A percentile compares a stretch with the other conserved stretches of the same genome.
phyloP scores from a whole-genome alignment of 2,113 vertebrate genomes.

The Nipponia nippon region DNA sequence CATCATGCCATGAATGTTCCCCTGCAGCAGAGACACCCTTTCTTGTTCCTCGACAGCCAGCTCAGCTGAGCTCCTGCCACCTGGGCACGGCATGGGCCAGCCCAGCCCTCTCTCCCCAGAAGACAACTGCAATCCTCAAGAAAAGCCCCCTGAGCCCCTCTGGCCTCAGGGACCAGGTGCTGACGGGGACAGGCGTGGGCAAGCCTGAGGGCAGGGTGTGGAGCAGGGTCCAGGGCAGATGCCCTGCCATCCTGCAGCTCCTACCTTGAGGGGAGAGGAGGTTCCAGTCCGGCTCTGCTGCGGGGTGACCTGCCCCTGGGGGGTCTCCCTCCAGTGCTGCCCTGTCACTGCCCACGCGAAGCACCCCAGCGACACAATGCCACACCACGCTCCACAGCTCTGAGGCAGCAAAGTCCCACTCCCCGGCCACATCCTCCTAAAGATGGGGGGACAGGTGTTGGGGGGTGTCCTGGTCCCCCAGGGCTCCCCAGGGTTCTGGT shows the following conservation, averaged over 20 bases:
- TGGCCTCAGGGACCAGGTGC: not conserved
- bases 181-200: not conserved
- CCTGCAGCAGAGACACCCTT: not conserved
- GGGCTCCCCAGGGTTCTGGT: not conserved
- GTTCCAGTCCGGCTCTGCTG: constrained; percentile 71
- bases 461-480: not conserved
- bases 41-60: not conserved
- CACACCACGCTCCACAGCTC: constrained; percentile 71
- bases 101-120: not conserved
- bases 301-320: not conserved
- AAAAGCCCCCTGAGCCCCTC: not conserved
- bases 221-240: not conserved
- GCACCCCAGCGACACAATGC: constrained; percentile 63
- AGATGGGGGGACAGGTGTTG: not conserved
- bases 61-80: not conserved
- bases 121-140: not conserved
- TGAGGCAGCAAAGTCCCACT: constrained; percentile 52
- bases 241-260: not conserved
- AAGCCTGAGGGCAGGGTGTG: not conserved
- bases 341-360: not conserved
- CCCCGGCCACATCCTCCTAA: constrained; percentile 16
- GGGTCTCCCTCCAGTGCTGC: constrained; percentile 35
- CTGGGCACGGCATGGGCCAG: not conserved
- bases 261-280: constrained; percentile 78
- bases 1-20: not conserved